phyloP scores from a whole-genome alignment of 2,888 invertebrate species.

The Anodontia alba region DNA sequence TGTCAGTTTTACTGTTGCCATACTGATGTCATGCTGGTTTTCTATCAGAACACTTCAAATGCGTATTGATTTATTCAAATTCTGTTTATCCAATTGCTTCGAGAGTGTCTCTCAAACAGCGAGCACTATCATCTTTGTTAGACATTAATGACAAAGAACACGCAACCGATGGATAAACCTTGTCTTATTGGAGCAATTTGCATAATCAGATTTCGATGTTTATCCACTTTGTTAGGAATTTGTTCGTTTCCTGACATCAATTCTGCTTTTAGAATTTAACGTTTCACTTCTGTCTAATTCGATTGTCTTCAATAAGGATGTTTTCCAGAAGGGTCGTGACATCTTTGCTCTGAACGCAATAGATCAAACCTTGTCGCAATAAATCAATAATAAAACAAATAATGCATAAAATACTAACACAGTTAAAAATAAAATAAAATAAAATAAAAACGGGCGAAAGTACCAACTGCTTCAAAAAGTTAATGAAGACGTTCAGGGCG shows the following conservation, averaged over 20 bases:
- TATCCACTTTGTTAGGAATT: conserved; percentile 12
- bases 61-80: conserved; percentile 17
- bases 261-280: conserved; percentile 1
- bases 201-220: conserved; percentile 15
- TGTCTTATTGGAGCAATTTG: conserved; percentile 9
- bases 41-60: too few relatives aligned
- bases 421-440: too few relatives aligned
- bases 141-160: not conserved
- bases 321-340: too few relatives aligned
- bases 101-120: not conserved
- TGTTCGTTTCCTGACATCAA: conserved; percentile 13
- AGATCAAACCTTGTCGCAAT: too few relatives aligned
- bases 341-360: too few relatives aligned
- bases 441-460: too few relatives aligned
- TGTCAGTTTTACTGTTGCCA: too few relatives aligned
- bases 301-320: not conserved
- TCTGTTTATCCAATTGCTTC: not conserved
- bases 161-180: conserved; percentile 5
- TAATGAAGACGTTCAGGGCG: too few relatives aligned
- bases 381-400: too few relatives aligned
- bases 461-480: too few relatives aligned
- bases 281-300: not conserved
- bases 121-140: not conserved
- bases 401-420: too few relatives aligned
- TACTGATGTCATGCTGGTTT: too few relatives aligned